Base-by-base conservation (phyloP, 2,797 vertebrate genomes). In the Rhinogobio ventralis region DNA sequence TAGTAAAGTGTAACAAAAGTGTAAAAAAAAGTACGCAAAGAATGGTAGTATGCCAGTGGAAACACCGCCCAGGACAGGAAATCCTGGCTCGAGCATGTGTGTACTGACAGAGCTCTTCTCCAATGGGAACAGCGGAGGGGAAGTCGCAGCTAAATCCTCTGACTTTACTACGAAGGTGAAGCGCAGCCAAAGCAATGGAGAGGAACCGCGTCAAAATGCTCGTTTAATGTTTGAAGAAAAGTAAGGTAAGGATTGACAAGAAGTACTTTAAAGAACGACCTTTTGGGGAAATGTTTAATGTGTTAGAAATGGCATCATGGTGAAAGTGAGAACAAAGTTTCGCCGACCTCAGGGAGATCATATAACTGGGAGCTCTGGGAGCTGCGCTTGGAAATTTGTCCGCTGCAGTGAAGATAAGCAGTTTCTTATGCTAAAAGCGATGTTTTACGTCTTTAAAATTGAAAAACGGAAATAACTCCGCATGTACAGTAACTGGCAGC, bases 121-220 rank as follows among this genome's bases (percentile, higher is more conserved):
- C 89, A 91, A 91, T 90, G 79, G 86, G 80, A 88, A 14, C 19
- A 7, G 14, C 42, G 62, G 30, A 85, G 69, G 82, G 81, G 71
- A 74, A 30, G 83, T 20, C 30, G 46, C 75, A 28, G 15, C 15
- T 33, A 23, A 64, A 55, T 71, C 71, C 55, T 81, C 74, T 19
- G 46, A 71, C 69, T 68, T 53, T 39, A 62, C 79, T 83, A 78
- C 86, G 81, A 73, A 53, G 55, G 60, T 76, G 53, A 85, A 88
- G 84, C 67, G 45, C 84, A 88, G 78, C 84, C 64, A 39, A 81
- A 77, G 82, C 86, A 67, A 92, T 92, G 91, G 90, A 90, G 87
- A 87, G 86, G 49, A 88, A 90, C 80, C 88, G 86, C 9, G 79
- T 86, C 78, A 90, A 90, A 89, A 90, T 89, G 89, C 87, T 88